Evolutionary conservation across 2,113 vertebrate species (phyloP), one percentile per base, ranked within the genome.

Genomic region (Colistium nudipinnis): DNA sequence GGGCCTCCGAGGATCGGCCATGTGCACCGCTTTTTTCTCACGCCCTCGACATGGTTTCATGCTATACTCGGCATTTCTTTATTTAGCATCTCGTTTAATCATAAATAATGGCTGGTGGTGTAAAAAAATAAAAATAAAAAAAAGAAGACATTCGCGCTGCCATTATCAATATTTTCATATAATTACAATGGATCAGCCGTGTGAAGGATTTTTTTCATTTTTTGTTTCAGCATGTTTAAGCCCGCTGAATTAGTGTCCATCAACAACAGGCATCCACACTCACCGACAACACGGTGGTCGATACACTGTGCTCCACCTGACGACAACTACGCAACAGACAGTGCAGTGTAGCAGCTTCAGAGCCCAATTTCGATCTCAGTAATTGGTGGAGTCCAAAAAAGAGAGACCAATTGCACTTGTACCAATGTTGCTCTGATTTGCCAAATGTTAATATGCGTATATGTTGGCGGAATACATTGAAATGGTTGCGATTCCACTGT

Each of bases 11-110:
- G 9, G 36, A 60, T 48, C 41, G 48, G 64, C 57, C 41, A 62
- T 49, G 53, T 65, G 64, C 33, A 61, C 43, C n/a, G 6, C 19
- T 57, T 52, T 61, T 47, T 49, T 56, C 8, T 45, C 24, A 56
- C 30, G 54, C 52, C 56, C 38, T 45, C 55, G 56, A 54, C 69
- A 78, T 47, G 55, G 57, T 57, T 6, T 54, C 22, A 54, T 17
- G 36, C 16, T 64, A 52, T 24, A 63, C 9, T 43, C 33, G 36
- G 8, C 31, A 14, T 22, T 65, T 59, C 17, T 33, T 69, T 4
- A 60, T 52, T 28, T 52, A 27, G 6, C 44, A 27, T 51, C 27
- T 3, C 24, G 14, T n/a, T 11, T 19, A 28, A 41, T 60, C 25
- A 27, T 19, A 16, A 51, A 4, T 33, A 10, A 28, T n/a, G 41